Evolutionary conservation across 2,113 vertebrate genomes (phyloP), one percentile per base, ranked within the genome.

Genomic region (Laticauda laticaudata): DNA sequence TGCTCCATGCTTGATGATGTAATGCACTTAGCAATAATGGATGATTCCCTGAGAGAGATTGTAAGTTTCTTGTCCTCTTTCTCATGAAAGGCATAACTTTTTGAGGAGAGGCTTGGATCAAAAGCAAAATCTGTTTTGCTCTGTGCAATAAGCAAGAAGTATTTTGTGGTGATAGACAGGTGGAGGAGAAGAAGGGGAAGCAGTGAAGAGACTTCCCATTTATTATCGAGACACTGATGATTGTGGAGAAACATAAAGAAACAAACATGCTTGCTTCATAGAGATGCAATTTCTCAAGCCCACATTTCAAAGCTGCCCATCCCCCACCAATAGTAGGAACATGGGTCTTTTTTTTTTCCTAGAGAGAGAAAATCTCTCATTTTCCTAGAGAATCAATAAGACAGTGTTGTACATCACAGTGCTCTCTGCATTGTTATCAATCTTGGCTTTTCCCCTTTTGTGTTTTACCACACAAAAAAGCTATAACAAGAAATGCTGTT

Each of bases 221-320:
- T 87, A 87, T 94, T 89, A 10, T 39, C 1, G 0, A 15, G 23
- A 89, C 21, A 88, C 7, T 89, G 91, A 88, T 94, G 29, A 21
- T 90, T 53, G 23, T 18, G 14, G 91, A 88, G 81, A 23, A 20
- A 45, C 53, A 26, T 24, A 61, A 90, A 90, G 20, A 20, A 1
- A 0, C 0, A 39, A 56, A 93, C 24, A 64, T 21, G 24, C 18
- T 87, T 48, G 64, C 48, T 87, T 69, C 57, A 29, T 53, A 56
- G 23, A 69, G 0, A 11, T 34, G 2, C 69, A 26, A 18, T 0
- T 85, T 90, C 53, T 11, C 43, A 0, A 0, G 0, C 0, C 6
- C 45, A 0, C 3, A 21, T 2, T 0, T 8, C 2, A 3, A 18
- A 90, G 45, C 3, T 10, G 14, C 23, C 11, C 34, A 86, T 45